Base-by-base conservation (phyloP, 1,140 invertebrate genomes). In the Pachyrhynchus sulphureomaculatus region DNA sequence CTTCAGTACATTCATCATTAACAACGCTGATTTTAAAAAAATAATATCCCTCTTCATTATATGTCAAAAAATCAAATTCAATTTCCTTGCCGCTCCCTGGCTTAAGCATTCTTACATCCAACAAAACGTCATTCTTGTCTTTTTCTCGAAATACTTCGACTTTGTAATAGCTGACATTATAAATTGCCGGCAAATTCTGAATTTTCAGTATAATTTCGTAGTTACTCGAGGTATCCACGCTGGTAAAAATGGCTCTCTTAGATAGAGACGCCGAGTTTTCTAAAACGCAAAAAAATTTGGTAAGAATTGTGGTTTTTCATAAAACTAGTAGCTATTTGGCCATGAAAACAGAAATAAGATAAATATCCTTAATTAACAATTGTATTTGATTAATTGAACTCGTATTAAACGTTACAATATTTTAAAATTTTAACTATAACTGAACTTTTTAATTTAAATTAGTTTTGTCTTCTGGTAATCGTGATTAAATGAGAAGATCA, bases 31-130 rank as follows among this genome's bases (percentile, higher is more conserved):
- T 36, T 41, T 54, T 54, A 54, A 70, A 70, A 59, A 51, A 70
- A 36, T 70, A 70, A 48, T 64, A 32, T 2, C 68, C 68, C 24
- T 66, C 68, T 36, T 70, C 66, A 53, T 64, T 66, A 34, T 68
- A 70, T 5, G 68, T 70, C 5, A 55, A 55, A 49, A 64, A 66
- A 17, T 65, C 62, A 36, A 63, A 68, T 12, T 52, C 13, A 21
- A 52, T 10, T 34, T 44, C 24, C 2, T 33, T 24, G 24, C 59
- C 36, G 0, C 17, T 12, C 23, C 15, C 15, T 17, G 23, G 5
- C 26, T 60, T 13, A 39, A 70, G 36, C 21, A 70, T 45, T 29
- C 62, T 42, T n/a, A 68, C 51, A 41, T 70, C 68, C 23, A 66
- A 32, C 26, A 70, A 44, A 33, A 49, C 41, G 10, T 48, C 33